These are phyloP conservation scores for Maniola jurtina DNA, from an alignment of 1,140 invertebrate species.

Conservation along the genomic window DNA sequence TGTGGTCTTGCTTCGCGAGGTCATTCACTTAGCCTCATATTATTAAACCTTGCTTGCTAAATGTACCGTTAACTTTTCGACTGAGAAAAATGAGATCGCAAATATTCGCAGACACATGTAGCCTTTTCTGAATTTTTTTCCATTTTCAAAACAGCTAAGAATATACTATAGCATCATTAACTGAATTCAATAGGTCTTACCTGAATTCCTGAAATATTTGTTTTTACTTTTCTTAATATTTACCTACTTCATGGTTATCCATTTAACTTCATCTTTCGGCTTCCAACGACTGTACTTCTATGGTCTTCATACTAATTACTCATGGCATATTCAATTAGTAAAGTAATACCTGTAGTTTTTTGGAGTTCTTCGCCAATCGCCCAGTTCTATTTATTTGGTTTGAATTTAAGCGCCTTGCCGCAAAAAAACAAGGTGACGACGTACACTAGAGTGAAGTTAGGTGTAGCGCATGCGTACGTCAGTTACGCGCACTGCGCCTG, in stretches of 20 bases:
- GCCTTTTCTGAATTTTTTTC: background rate
- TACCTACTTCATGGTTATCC: no score
- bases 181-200: no score
- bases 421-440: constrained; percentile 29
- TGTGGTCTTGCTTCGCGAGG: constrained; percentile 42
- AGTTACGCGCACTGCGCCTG: constrained; percentile 73
- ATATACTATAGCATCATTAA: no score
- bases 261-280: no score
- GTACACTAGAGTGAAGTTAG: constrained; percentile 58
- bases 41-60: constrained; percentile 57
- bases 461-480: constrained; percentile 68
- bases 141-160: background rate
- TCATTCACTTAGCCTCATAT: constrained; percentile 58
- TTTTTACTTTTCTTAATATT: no score
- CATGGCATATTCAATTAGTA: no score
- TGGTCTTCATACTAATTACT: no score
- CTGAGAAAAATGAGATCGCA: constrained; percentile 27
- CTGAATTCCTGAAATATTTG: no score
- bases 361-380: background rate
- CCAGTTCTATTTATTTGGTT: constrained; percentile 3
- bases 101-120: constrained; percentile 3
- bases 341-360: background rate
- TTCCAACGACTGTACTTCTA: no score
- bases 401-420: constrained; percentile 30
- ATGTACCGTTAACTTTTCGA: constrained; percentile 58